phyloP scores from a whole-genome alignment of 2,113 vertebrate genomes.

The Macquaria ambigua region DNA sequence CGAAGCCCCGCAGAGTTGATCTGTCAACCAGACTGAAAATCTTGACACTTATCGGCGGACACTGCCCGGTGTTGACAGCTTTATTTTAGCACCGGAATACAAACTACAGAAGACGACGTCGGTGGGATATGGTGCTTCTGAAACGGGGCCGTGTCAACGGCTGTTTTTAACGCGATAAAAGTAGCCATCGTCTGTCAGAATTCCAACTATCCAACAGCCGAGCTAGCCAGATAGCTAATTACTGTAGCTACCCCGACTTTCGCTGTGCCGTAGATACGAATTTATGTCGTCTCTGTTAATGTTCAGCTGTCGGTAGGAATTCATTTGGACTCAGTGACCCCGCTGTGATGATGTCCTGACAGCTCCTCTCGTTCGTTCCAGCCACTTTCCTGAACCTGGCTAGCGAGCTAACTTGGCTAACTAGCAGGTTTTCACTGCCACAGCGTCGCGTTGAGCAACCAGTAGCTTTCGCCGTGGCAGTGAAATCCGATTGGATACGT shows the following conservation, averaged over 20 bases:
- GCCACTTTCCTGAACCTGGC: slow-evolving; percentile 55
- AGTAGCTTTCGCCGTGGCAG: slow-evolving; percentile 62
- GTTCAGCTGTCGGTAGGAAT: slow-evolving; percentile 5
- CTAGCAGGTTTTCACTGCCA: slow-evolving; percentile 55
- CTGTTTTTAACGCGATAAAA: slow-evolving; percentile 68
- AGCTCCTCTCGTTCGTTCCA: slow-evolving; percentile 41
- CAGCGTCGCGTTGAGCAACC: slow-evolving; percentile 37
- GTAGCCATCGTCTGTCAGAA: slow-evolving; percentile 72
- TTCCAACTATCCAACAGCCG: slow-evolving; percentile 65
- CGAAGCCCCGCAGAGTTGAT: slow-evolving; percentile 76
- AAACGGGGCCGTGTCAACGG: slow-evolving; percentile 34
- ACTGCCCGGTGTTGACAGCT: slow-evolving; percentile 52
- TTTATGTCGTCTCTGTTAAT: slow-evolving; percentile 36
- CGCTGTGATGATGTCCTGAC: slow-evolving; percentile 77
- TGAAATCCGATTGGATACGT: slow-evolving; percentile 53
- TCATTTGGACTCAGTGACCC: slow-evolving; percentile 50
- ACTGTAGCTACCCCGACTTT: slow-evolving; percentile 20
- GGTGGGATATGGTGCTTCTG: background rate
- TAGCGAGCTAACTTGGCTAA: slow-evolving; percentile 73
- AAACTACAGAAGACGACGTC: slow-evolving; percentile 41
- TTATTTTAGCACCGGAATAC: background rate
- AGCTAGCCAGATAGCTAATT: slow-evolving; percentile 65
- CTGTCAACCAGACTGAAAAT: slow-evolving; percentile 71
- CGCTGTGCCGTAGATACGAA: slow-evolving; percentile 13
- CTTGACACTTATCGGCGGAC: slow-evolving; percentile 52